Conservation (phyloP, 1,140 invertebrate genomes). For the Drosophila mojavensis region DNA sequence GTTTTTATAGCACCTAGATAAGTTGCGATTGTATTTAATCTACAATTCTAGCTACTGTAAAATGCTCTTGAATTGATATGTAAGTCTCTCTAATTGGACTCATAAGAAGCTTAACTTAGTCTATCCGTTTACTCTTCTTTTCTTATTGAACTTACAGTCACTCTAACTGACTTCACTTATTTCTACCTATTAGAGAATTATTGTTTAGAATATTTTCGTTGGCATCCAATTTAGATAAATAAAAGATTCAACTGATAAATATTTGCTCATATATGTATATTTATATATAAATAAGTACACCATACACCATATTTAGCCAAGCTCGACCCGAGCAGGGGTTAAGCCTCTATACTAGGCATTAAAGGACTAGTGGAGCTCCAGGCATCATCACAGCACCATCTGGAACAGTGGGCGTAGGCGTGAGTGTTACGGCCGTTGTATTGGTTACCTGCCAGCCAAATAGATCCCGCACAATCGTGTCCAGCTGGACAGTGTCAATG, state of each 20-base stretch:
- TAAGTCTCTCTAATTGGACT: no score
- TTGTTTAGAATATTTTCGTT: no score
- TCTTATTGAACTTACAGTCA: no score
- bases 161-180: no score
- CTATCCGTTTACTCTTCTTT: no score
- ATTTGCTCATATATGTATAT: neutral
- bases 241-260: neutral
- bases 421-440: slow-evolving; percentile 32
- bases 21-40: no score
- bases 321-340: no score
- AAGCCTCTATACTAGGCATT: neutral
- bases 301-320: neutral
- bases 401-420: slow-evolving; percentile 35
- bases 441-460: slow-evolving; percentile 63
- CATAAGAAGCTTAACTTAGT: no score
- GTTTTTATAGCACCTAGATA: no score
- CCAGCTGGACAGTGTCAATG: slow-evolving; percentile 60
- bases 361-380: slow-evolving; percentile 18
- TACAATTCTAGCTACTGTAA: no score
- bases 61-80: no score
- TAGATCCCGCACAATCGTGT: slow-evolving; percentile 61
- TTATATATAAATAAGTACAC: slow-evolving; percentile 1
- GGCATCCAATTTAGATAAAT: neutral
- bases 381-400: slow-evolving; percentile 56
- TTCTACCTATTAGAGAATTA: no score